A percentile compares a stretch with the other conserved stretches of the same genome.
Conservation (phyloP, 2,888 invertebrate genomes). For the Poecilobothrus nobilitatus region DNA sequence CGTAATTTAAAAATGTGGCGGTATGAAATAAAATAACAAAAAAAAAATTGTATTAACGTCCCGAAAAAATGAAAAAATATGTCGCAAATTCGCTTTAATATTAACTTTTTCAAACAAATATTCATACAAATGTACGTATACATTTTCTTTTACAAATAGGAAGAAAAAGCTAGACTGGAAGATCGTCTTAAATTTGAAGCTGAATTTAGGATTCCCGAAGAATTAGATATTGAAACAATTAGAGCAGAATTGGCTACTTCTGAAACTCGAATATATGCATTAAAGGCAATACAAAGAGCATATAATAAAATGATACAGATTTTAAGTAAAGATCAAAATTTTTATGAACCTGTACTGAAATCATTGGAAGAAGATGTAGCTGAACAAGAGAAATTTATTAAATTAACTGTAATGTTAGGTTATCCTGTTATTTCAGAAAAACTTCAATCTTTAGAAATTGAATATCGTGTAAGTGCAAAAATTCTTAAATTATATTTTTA, state of each 20-base stretch:
- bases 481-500: too few species aligned
- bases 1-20: too few species aligned
- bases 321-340: slow-evolving; percentile 36
- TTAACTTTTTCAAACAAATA: too few species aligned
- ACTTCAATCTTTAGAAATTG: background rate
- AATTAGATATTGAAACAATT: slow-evolving; percentile 31
- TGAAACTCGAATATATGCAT: slow-evolving; percentile 37
- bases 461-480: slow-evolving; percentile 10
- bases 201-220: slow-evolving; percentile 35
- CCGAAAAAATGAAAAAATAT: too few species aligned
- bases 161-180: slow-evolving; percentile 32
- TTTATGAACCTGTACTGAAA: slow-evolving; percentile 39
- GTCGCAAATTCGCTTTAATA: too few species aligned
- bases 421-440: slow-evolving; percentile 33
- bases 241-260: slow-evolving; percentile 39
- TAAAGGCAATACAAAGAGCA: slow-evolving; percentile 36
- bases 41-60: too few species aligned
- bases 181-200: slow-evolving; percentile 39
- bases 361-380: slow-evolving; percentile 37
- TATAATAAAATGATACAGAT: slow-evolving; percentile 38
- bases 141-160: slow-evolving; percentile 23
- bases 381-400: slow-evolving; percentile 39
- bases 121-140: too few species aligned
- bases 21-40: too few species aligned
- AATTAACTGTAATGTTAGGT: slow-evolving; percentile 37